Base-by-base conservation (phyloP, 2,797 vertebrate species). In the Naso thynnoides region DNA sequence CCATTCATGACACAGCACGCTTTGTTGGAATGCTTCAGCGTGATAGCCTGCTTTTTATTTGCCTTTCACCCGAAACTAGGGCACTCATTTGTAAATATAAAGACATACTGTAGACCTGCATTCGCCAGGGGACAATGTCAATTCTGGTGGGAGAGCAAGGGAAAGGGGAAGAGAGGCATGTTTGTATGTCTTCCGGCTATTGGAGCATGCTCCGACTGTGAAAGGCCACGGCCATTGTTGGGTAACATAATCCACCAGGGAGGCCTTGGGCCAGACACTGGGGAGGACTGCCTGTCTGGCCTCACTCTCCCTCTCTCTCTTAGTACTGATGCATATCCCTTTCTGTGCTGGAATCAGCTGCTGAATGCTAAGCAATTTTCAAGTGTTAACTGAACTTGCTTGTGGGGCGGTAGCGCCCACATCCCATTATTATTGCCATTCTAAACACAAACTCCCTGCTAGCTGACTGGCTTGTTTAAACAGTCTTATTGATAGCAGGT, bases 221-320 rank as follows among this genome's bases (percentile, higher is more conserved):
- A 92, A 92, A 93, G 89, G 89, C 84, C 84, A 83, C 60, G 71
- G 86, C 85, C 71, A 89, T 87, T 88, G 91, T 91, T 91, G 84
- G 85, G 90, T 87, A 90, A 91, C 88, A 87, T 86, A 91, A 93
- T 91, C 89, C 88, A 84, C 87, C 82, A 81, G 84, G 88, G 90
- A 91, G 86, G 88, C 86, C 83, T 83, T 81, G 66, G 70, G 88
- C 88, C 81, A 79, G 80, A 91, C 88, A 71, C 83, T 59, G 58
- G 76, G 74, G 81, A 81, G 75, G 70, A 71, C 75, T 79, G 82
- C 84, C 52, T 80, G 52, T 61, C 63, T 75, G 44, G 66, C 24
- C 62, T 41, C 41, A 54, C 72, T 78, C 48, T 41, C 39, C 50
- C 73, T 60, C 69, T 29, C 61, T 38, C 41, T 57, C 73, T 75